These are phyloP conservation scores for Rhyzopertha dominica DNA, from an alignment of 1,140 invertebrate species.

Conservation along the genomic window DNA sequence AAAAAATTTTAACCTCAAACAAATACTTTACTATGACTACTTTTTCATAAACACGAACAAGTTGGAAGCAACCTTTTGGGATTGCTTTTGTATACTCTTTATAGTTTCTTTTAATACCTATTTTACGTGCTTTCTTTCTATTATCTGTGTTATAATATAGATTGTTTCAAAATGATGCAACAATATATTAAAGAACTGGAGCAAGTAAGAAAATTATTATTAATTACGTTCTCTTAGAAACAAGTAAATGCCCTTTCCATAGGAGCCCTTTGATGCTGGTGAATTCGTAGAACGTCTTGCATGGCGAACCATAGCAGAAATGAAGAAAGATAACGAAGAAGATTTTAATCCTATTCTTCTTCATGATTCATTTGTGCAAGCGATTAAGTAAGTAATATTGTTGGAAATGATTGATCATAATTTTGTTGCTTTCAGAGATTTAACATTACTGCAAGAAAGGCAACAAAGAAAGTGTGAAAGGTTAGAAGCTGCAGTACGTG, in stretches of 20 bases:
- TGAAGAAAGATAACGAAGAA: conserved; percentile 59
- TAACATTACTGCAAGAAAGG: conserved; percentile 74
- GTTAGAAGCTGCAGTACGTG: conserved; percentile 74
- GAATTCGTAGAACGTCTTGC: conserved; percentile 97
- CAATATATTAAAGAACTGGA: conserved; percentile 79
- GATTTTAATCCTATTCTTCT: conserved; percentile 73
- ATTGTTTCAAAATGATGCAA: conserved; percentile 66
- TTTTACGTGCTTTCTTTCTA: no score
- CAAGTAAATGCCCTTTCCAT: conserved; percentile 28
- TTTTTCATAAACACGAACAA: no score
- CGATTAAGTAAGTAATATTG: conserved; percentile 62
- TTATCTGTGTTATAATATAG: conserved; percentile 2
- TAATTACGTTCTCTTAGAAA: conserved; percentile 1
- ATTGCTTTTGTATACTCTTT: no score
- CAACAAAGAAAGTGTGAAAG: conserved; percentile 85
- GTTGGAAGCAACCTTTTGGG: no score
- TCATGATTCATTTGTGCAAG: conserved; percentile 87
- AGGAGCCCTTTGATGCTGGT: conserved; percentile 95
- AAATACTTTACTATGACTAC: no score
- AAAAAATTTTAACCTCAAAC: no score
- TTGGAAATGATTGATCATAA: no score
- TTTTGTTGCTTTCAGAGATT: conserved; percentile 50
- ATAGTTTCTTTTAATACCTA: no score
- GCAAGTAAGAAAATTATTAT: conserved; percentile 51
- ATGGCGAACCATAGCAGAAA: conserved; percentile 84